A percentile compares a stretch with the other conserved stretches of the same genome.
Evolutionary conservation across 2,113 vertebrate genomes (phyloP).

Genomic region (Callocephalon fimbriatum): DNA sequence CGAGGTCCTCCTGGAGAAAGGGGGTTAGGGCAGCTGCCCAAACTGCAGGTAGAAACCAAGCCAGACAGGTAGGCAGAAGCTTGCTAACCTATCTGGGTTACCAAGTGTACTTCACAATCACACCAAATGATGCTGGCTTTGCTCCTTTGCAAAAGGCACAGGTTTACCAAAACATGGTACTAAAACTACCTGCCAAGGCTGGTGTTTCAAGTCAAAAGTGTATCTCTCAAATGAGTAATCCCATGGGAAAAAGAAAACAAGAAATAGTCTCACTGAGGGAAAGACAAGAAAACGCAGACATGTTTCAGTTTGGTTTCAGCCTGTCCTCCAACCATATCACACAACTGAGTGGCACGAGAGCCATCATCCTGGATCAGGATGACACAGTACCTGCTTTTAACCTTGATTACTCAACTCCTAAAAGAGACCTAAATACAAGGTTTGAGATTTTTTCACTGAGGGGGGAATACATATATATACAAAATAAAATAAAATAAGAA

Average conservation of each 20-base stretch:
- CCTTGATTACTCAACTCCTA: not conserved
- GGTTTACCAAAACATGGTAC: not conserved
- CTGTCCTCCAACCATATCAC: not conserved
- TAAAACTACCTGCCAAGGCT: not conserved
- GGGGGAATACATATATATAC: not conserved
- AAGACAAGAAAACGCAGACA: rapidly evolving
- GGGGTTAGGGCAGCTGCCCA: not conserved
- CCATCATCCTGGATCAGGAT: not conserved
- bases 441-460: not conserved
- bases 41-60: not conserved
- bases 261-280: not conserved
- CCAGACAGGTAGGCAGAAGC: not conserved
- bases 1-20: not conserved
- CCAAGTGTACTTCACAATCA: not conserved
- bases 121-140: not conserved
- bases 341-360: rapidly evolving
- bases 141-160: not conserved
- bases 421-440: not conserved
- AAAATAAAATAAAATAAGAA: not conserved
- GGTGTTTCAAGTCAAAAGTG: not conserved
- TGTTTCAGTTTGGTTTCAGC: not conserved
- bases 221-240: not conserved
- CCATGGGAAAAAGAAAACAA: not conserved
- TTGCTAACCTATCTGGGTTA: not conserved
- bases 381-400: not conserved